A percentile compares a stretch with the other conserved stretches of the same genome.
phyloP scores from a whole-genome alignment of 2,113 vertebrate species.

The Pseudorectes ferrugineus region DNA sequence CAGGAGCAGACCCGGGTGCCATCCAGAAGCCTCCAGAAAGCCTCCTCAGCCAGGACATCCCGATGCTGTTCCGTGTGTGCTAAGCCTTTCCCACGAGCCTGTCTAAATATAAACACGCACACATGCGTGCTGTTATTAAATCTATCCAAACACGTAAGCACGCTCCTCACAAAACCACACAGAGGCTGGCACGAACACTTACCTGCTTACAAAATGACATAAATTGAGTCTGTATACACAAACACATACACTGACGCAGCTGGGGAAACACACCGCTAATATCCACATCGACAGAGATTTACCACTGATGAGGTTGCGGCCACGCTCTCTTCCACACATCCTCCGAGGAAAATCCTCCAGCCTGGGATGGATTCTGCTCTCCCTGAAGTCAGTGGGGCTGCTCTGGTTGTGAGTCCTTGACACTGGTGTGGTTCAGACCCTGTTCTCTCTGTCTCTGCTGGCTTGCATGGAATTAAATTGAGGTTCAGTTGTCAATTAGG shows the following conservation, averaged over 20 bases:
- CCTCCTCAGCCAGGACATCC: background rate
- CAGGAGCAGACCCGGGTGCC: background rate
- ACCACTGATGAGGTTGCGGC: background rate
- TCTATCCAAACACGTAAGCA: conserved; percentile 23
- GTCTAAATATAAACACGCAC: background rate
- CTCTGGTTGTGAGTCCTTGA: background rate
- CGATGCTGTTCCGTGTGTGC: accelerated
- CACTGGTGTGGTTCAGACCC: accelerated
- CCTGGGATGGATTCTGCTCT: background rate
- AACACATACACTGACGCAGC: background rate
- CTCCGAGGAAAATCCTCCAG: background rate
- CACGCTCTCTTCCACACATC: background rate
- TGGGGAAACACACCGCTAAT: conserved; percentile 33
- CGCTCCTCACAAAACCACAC: background rate
- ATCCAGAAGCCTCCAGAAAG: background rate
- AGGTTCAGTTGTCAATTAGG: background rate
- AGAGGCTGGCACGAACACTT: background rate
- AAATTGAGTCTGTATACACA: conserved; percentile 12
- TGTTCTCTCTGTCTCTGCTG: background rate
- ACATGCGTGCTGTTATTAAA: background rate
- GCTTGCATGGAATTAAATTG: background rate
- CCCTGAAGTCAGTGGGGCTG: background rate
- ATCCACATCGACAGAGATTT: conserved; percentile 7
- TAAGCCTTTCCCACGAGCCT: background rate
- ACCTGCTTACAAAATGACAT: conserved; percentile 22